Base-by-base conservation (phyloP, 2,888 invertebrate species). In the Bugulina stolonifera region DNA sequence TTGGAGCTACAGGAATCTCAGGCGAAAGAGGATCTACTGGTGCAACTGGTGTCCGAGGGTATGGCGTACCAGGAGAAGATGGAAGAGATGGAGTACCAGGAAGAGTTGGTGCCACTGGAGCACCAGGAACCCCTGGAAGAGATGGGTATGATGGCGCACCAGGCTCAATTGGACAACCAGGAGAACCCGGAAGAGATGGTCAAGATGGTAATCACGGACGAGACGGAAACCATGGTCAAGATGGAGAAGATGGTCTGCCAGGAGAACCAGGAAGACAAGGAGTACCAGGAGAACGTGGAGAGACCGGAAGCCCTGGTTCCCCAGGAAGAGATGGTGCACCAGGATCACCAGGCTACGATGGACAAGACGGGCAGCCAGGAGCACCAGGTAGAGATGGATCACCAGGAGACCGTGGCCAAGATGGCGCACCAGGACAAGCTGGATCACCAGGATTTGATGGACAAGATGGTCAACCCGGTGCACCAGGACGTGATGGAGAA, bases 401-500 rank as follows among this genome's bases (percentile, higher is more conserved):
- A 43, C 52, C 5, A 54, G 70, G 70, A 3, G 25, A 35, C 3
- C 71, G 27, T 29, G 64, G 64, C 25, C 64, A 64, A 18, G 27
- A 43, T 32, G 73, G 73, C 34, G 43, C 22, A 32, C 64, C 64
- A 32, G 64, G 64, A 29, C 32, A 27, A 34, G 29, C 64, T 29
- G 64, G 64, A 14, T 14, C 5, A 55, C 55, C 55, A 55, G 55
- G 55, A 5, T n/a, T 5, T 29, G 18, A 18, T 5, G 55, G 55
- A 55, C 22, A 55, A n/a, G 55, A 55, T 55, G 55, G 55, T 14
- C 55, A 32, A 3, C 14, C 22, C 14, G 64, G 64, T 10, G 18
- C 1, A 34, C 64, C 64, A 32, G 64, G 64, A 14, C 14, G 18
- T 27, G 43, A 54, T 43, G 70, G 52, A 27, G 64, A 27, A 32